Conservation (phyloP, 2,113 vertebrate genomes). For the Perca schrenkii region DNA sequence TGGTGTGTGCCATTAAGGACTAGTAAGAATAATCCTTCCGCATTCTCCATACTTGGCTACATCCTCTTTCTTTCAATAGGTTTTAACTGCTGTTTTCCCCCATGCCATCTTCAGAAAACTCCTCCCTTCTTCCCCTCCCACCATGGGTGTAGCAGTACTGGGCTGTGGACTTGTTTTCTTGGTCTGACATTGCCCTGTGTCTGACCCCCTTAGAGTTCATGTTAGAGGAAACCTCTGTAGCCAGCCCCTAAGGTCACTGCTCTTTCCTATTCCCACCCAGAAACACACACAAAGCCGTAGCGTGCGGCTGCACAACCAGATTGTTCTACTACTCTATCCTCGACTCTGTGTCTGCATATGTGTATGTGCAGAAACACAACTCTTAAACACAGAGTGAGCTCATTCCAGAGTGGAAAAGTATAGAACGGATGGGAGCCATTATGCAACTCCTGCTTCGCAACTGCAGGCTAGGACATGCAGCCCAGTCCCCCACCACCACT, state of each 20-base stretch:
- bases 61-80: slow-evolving; percentile 54
- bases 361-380: slow-evolving; percentile 19
- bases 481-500: slow-evolving; percentile 43
- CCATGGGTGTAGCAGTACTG: slow-evolving; percentile 49
- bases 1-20: slow-evolving; percentile 9
- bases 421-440: slow-evolving; percentile 71
- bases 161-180: slow-evolving; percentile 73
- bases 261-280: slow-evolving; percentile 72
- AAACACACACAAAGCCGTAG: slow-evolving; percentile 41
- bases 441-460: slow-evolving; percentile 69
- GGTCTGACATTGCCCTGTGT: slow-evolving; percentile 73
- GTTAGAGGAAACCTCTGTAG: slow-evolving; percentile 75
- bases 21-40: slow-evolving; percentile 29
- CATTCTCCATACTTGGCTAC: slow-evolving; percentile 46
- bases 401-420: slow-evolving; percentile 75
- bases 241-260: slow-evolving; percentile 72
- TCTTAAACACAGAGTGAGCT: slow-evolving; percentile 65
- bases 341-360: slow-evolving; percentile 30
- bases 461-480: slow-evolving; percentile 74
- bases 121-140: slow-evolving; percentile 55
- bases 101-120: slow-evolving; percentile 41
- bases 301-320: slow-evolving; percentile 20
- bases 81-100: slow-evolving; percentile 41
- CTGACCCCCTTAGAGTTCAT: slow-evolving; percentile 79
- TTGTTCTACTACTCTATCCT: slow-evolving; percentile 35